A percentile compares a stretch with the other conserved stretches of the same genome.
Evolutionary conservation across 1,140 invertebrate genomes (phyloP).

Genomic region (Cataglyphis hispanica): DNA sequence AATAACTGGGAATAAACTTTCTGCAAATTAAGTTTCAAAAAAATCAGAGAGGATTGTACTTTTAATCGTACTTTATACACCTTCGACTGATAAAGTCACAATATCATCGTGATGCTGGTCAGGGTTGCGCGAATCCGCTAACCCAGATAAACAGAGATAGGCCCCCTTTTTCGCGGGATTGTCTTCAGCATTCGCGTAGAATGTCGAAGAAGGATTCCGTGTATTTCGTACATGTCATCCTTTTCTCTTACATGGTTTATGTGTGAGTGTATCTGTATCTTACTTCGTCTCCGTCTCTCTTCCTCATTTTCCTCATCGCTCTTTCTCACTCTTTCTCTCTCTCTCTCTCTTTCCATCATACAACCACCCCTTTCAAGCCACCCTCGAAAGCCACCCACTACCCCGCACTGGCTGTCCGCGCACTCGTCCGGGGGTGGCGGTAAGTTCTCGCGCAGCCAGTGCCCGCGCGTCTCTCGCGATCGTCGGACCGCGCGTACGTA

Average conservation of each 20-base stretch:
- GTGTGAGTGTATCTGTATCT: background rate
- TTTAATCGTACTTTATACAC: background rate
- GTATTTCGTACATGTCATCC: constrained; percentile 51
- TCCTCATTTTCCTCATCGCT: background rate
- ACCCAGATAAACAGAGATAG: constrained; percentile 61
- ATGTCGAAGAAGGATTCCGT: constrained; percentile 31
- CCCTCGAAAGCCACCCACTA: constrained; percentile 71
- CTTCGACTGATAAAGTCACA: background rate
- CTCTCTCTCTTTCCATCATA: constrained; percentile 63
- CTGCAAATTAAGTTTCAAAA: background rate
- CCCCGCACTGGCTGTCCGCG: constrained; percentile 76
- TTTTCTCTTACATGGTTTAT: constrained; percentile 4
- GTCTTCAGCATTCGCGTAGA: constrained; percentile 39
- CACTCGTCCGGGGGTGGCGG: constrained; percentile 78
- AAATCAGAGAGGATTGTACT: background rate
- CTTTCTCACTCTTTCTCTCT: background rate
- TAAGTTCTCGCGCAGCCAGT: constrained; percentile 82
- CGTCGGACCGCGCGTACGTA: constrained; percentile 82
- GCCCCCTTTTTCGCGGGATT: constrained; percentile 35
- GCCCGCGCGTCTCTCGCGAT: constrained; percentile 86
- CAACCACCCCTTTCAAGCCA: constrained; percentile 73
- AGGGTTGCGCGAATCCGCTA: constrained; percentile 69
- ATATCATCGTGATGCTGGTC: constrained; percentile 45
- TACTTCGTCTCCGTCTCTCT: background rate
- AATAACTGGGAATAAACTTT: background rate